Evolutionary conservation across 2,888 invertebrate species (phyloP).

Genomic region (Anorthoa munda): DNA sequence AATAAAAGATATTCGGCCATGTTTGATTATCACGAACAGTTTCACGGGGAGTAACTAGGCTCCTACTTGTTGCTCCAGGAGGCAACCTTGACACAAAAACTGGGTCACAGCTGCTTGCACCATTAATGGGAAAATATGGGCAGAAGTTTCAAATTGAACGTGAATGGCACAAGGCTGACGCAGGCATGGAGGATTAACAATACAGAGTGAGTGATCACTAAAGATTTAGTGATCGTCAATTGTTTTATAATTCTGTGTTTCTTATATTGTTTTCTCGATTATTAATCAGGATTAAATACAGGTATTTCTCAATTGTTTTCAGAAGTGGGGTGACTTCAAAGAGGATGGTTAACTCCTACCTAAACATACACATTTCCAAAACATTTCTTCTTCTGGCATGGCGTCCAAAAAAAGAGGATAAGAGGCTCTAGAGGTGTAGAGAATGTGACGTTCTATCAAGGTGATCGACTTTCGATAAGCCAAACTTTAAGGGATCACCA

Average conservation of each 20-base stretch:
- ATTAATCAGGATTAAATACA: too few relatives aligned
- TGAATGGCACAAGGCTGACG: neutral
- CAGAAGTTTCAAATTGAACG: slow-evolving; percentile 36
- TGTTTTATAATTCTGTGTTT: neutral
- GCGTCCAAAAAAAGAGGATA: too few relatives aligned
- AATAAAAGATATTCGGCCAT: slow-evolving; percentile 40
- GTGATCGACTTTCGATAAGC: too few relatives aligned
- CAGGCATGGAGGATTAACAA: neutral
- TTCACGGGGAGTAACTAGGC: slow-evolving; percentile 28
- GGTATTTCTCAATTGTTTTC: too few relatives aligned
- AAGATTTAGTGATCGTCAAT: neutral
- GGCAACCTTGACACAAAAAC: slow-evolving; percentile 60
- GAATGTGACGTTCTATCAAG: too few relatives aligned
- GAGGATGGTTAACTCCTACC: too few relatives aligned
- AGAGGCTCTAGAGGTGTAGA: too few relatives aligned
- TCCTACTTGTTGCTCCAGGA: slow-evolving; percentile 63
- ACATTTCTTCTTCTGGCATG: too few relatives aligned
- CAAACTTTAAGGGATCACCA: too few relatives aligned
- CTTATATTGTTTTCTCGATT: too few relatives aligned
- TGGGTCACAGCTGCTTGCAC: slow-evolving; percentile 52
- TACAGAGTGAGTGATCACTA: neutral
- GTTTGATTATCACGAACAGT: slow-evolving; percentile 49
- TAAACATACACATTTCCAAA: too few relatives aligned
- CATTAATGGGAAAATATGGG: neutral
- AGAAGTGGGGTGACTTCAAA: too few relatives aligned